Base-by-base conservation (phyloP, 2,797 vertebrate genomes). In the Limosa lapponica region DNA sequence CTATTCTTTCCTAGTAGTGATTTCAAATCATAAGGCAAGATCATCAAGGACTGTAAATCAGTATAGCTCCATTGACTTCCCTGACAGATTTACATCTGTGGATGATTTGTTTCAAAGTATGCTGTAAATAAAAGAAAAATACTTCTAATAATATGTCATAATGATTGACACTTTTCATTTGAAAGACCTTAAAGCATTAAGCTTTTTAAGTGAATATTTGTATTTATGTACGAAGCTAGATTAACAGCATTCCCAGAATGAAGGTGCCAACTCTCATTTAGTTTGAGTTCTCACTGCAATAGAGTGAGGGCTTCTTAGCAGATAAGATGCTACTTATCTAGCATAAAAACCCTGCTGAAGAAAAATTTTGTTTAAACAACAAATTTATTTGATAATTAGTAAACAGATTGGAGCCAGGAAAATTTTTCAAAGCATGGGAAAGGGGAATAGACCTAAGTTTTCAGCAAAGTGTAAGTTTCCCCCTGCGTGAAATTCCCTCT, bases 81-180 rank as follows among this genome's bases (percentile, higher is more conserved):
- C 30, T 70, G 74, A 62, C 24, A 87, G 67, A 85, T 80, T 94
- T 93, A 74, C 13, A 80, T 32, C 39, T 77, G 64, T 2, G 3
- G 24, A 85, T 84, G n/a, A 87, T 91, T 90, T 91, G 34, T 87
- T 92, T 82, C 74, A 65, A 94, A 77, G 48, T 32, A 32, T 49
- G 37, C 20, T 80, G 44, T 81, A 92, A 95, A 91, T 87, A 87
- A 82, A 93, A 80, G 67, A 71, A 92, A 70, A 83, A 85, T 52
- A 27, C 32, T 85, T 73, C 14, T n/a, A 87, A 64, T 51, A 62
- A 28, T 70, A 49, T 57, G 30, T 64, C 65, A 90, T 34, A 83
- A 36, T 78, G 86, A 82, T 83, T 74, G 72, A 64, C 65, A 64
- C 2, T 91, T 89, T 77, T 82, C 28, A 74, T 86, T 55, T 83